Evolutionary conservation across 2,888 invertebrate species (phyloP).

Genomic region (Xestia ashworthii): DNA sequence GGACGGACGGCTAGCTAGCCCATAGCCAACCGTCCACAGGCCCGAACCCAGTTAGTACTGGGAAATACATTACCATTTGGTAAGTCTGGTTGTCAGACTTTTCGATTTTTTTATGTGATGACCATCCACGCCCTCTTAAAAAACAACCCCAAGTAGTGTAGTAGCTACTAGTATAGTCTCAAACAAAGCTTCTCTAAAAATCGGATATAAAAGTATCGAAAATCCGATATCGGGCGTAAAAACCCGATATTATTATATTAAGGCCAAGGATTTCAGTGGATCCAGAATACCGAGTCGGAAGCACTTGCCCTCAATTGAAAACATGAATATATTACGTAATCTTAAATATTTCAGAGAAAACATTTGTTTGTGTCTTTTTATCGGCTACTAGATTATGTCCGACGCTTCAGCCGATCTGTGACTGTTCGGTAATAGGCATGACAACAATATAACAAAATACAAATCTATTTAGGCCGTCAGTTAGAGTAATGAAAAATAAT

Average conservation of each 20-base stretch:
- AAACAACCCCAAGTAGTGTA: no score
- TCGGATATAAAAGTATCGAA: conserved; percentile 29
- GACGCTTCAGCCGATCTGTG: neutral
- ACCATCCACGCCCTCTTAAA: no score
- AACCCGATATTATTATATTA: conserved; percentile 20
- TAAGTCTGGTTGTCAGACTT: no score
- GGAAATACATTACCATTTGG: no score
- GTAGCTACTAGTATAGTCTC: neutral
- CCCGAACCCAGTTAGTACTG: no score
- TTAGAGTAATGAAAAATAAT: no score
- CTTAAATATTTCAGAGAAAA: neutral
- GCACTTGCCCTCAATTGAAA: conserved; percentile 26
- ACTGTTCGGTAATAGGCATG: neutral
- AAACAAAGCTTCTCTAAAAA: conserved; percentile 6
- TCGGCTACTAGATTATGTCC: neutral
- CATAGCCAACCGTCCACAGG: no score
- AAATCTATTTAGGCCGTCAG: no score
- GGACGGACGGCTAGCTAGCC: no score
- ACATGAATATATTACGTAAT: conserved; percentile 11
- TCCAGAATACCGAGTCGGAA: neutral
- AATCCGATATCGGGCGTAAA: conserved; percentile 25
- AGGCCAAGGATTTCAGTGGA: conserved; percentile 10
- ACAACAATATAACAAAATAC: no score
- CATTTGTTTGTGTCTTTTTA: neutral
- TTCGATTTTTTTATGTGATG: no score